Base-by-base conservation (phyloP, 1,140 invertebrate species). In the Habropoda laboriosa region DNA sequence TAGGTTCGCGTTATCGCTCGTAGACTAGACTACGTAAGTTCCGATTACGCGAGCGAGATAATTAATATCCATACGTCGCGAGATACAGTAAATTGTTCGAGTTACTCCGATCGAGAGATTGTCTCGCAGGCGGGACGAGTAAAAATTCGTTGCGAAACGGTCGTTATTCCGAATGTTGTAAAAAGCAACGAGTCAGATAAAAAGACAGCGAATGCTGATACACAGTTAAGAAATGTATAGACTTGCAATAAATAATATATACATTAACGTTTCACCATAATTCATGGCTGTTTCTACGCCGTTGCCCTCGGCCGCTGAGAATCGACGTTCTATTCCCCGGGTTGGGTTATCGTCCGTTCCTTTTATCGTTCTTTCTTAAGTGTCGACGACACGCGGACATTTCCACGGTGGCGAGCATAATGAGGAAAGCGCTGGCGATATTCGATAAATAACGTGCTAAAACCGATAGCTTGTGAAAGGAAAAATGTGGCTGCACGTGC, bases 261-360 rank as follows among this genome's bases (percentile, higher is more conserved):
- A n/a, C n/a, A 5, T 18, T 0, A 30, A 30, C 64, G 0, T n/a
- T 49, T 49, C 2, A 18, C 0, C 18, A 27, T 30, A 45, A 24
- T 60, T 66, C 13, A n/a, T 27, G 18, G 3, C 12, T 16, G 4
- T 21, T 68, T n/a, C 79, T 77, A 84, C 78, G 63, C 73, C 45
- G 27, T 3, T 84, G 77, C 35, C 0, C 21, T 32, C 16, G 16
- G 35, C 2, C 18, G n/a, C 30, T 1, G 40, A 55, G 21, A 51
- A 73, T 66, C 42, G 58, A 47, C 30, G 70, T 64, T 10, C 49
- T 73, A 70, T 55, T 64, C 76, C 30, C 45, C 30, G n/a, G 24
- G 51, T 72, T 67, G 73, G 61, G 61, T 85, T 85, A 85, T 85
- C 82, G 73, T 30, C 78, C 49, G 68, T 53, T 64, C 57, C 45